A percentile compares a stretch with the other conserved stretches of the same genome.
These are phyloP conservation scores for Gallinago nigripennis DNA, from an alignment of 2,797 vertebrate species.

Conservation along the genomic window DNA sequence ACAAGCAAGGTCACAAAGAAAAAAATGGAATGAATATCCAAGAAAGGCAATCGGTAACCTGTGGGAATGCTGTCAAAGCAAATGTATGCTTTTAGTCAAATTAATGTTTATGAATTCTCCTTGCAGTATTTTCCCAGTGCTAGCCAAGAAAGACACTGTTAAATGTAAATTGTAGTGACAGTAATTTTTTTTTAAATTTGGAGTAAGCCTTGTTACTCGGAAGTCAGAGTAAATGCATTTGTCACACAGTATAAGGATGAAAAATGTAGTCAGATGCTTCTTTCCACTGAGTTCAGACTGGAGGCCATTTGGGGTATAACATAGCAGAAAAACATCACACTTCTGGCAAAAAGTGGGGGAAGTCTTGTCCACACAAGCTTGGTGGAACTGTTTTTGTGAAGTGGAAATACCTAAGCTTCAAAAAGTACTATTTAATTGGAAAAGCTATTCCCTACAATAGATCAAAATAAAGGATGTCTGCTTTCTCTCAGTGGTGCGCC, in stretches of 20 bases:
- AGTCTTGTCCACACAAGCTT: neutral
- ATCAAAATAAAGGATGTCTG: neutral
- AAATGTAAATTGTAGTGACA: constrained; percentile 38
- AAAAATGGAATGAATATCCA: neutral
- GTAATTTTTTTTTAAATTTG: neutral
- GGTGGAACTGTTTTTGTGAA: neutral
- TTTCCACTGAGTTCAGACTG: neutral
- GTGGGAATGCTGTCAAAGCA: constrained; percentile 24
- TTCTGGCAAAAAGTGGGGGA: neutral
- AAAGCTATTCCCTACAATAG: neutral
- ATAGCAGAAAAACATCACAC: accelerated
- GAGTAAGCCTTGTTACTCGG: constrained; percentile 10
- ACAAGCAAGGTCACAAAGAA: neutral
- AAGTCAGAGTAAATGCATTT: constrained; percentile 3
- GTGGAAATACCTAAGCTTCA: neutral
- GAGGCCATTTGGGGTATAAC: neutral
- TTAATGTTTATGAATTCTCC: constrained; percentile 25
- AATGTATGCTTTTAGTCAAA: constrained; percentile 29
- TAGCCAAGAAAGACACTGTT: neutral
- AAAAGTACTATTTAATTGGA: neutral
- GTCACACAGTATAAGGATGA: neutral
- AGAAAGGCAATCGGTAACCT: neutral
- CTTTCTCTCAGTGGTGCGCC: neutral
- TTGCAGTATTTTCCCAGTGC: constrained; percentile 2
- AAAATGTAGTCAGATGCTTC: neutral